Evolutionary conservation across 2,797 vertebrate genomes (phyloP).

Genomic region (Syndactyla subalaris): DNA sequence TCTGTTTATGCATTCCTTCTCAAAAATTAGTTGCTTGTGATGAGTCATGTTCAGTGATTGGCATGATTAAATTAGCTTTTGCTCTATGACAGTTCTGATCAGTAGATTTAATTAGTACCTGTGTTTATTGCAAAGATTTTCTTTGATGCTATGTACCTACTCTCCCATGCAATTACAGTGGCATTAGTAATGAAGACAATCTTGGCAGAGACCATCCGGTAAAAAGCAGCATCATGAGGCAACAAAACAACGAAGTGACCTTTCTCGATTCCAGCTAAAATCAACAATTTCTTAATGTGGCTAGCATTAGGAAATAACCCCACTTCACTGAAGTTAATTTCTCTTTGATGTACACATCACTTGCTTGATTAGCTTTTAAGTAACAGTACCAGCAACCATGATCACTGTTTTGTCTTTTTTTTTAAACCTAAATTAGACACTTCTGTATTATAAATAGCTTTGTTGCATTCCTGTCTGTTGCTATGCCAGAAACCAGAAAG

Average conservation of each 20-base stretch:
- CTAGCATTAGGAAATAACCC: background rate
- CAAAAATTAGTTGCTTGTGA: background rate
- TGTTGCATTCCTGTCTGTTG: background rate
- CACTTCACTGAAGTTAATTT: background rate
- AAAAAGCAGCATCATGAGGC: background rate
- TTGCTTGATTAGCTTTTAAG: slow-evolving; percentile 12
- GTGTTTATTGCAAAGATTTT: background rate
- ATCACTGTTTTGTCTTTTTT: background rate
- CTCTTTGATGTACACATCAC: background rate
- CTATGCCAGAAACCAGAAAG: background rate
- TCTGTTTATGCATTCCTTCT: background rate
- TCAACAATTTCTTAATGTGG: background rate
- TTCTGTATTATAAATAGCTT: background rate
- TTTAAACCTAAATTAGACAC: background rate
- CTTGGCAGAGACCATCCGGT: background rate
- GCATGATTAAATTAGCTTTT: background rate
- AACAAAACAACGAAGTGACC: background rate
- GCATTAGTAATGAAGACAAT: background rate
- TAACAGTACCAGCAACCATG: background rate
- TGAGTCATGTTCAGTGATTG: background rate
- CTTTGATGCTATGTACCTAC: background rate
- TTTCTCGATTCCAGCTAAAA: background rate
- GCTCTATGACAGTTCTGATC: background rate
- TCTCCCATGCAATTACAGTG: background rate
- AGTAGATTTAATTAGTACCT: slow-evolving; percentile 29